Percentiles rank a stretch among this genome's conserved stretches.
These are phyloP conservation scores for Cerceris rybyensis DNA, from an alignment of 2,888 invertebrate genomes.

Conservation along the genomic window DNA sequence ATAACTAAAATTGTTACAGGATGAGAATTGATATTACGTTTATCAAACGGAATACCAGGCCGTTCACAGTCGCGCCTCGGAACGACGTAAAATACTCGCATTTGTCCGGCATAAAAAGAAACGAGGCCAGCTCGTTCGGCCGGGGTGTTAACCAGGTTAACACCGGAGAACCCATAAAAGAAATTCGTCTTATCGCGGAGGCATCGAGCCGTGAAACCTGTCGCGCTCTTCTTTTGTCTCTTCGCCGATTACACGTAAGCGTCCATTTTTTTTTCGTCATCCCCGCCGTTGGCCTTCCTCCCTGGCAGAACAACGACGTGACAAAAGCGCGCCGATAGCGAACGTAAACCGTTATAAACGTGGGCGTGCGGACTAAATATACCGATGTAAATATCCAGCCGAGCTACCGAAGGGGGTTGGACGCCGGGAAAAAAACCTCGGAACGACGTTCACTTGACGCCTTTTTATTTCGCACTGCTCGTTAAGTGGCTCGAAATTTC, in stretches of 20 bases:
- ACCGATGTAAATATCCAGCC: slow-evolving; percentile 74
- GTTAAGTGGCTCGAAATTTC: no score
- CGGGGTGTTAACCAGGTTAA: background rate
- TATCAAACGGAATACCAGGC: no score
- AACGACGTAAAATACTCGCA: no score
- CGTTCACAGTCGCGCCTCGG: no score
- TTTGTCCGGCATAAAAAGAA: no score
- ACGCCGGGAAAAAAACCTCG: slow-evolving; percentile 41
- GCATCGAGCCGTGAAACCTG: slow-evolving; percentile 28
- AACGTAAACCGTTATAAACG: slow-evolving; percentile 73
- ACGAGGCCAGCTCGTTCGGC: no score
- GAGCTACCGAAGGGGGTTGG: slow-evolving; percentile 61
- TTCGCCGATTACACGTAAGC: slow-evolving; percentile 36
- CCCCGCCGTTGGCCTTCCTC: slow-evolving; percentile 4
- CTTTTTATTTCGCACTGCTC: background rate
- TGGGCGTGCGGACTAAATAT: slow-evolving; percentile 76
- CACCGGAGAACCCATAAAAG: background rate
- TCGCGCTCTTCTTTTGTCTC: slow-evolving; percentile 9
- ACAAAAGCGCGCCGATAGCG: slow-evolving; percentile 65
- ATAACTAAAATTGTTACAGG: no score
- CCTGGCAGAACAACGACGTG: slow-evolving; percentile 30
- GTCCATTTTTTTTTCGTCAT: slow-evolving; percentile 6
- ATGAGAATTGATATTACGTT: no score
- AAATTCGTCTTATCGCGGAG: slow-evolving; percentile 35
- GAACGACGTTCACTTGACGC: slow-evolving; percentile 14